Percentiles rank a stretch among this genome's conserved stretches.
Conservation (phyloP, 2,797 vertebrate species). For the Hyperoplus immaculatus region DNA sequence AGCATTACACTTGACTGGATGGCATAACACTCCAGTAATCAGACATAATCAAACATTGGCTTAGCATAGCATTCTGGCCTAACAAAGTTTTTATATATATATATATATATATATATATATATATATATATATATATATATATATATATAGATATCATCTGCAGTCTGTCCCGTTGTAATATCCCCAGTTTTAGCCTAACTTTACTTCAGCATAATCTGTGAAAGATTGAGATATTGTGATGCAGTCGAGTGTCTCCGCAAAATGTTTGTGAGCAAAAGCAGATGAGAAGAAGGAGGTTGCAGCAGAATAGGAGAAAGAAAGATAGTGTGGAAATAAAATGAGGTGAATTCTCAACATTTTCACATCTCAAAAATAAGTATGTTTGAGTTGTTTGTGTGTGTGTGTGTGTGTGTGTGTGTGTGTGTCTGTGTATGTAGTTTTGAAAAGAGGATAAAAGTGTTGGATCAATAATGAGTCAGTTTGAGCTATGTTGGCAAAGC, state of each 20-base stretch:
- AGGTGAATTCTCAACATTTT: constrained; percentile 25
- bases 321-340: constrained; percentile 12
- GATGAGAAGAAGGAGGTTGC: constrained; percentile 12
- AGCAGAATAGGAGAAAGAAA: not conserved
- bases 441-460: constrained; percentile 24
- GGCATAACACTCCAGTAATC: constrained; percentile 54
- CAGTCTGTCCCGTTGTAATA: constrained; percentile 3
- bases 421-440: constrained; percentile 24
- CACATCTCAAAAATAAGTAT: constrained; percentile 24
- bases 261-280: constrained; percentile 44
- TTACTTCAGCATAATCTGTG: constrained; percentile 18
- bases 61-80: not conserved
- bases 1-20: constrained; percentile 62
- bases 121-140: too few relatives aligned
- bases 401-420: constrained; percentile 1
- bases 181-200: constrained; percentile 6
- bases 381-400: not conserved
- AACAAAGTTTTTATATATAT: not conserved
- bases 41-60: constrained; percentile 53
- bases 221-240: constrained; percentile 27
- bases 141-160: constrained; percentile 29
- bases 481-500: constrained; percentile 47
- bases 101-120: too few relatives aligned
- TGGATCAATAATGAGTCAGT: constrained; percentile 63
- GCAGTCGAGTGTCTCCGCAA: constrained; percentile 37